Base-by-base conservation (phyloP, 2,797 vertebrate species). In the Amazona finschi region DNA sequence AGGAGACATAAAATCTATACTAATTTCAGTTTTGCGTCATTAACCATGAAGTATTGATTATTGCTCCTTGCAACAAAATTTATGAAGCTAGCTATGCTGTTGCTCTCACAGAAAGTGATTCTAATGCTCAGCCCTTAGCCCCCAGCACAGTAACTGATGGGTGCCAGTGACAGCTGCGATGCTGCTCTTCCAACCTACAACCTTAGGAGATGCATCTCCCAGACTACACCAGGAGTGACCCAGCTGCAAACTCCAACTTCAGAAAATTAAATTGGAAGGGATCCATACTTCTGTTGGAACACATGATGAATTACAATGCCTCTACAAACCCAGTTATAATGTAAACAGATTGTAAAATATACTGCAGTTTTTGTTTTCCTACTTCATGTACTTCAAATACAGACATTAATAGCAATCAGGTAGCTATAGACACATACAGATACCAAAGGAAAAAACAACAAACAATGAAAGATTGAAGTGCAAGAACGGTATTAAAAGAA, bases 1-100 rank as follows among this genome's bases (percentile, higher is more conserved):
- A 95, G 97, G 95, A 87, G 98, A 98, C 98, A 98, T 97, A 97
- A 99, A 99, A 99, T 99, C 98, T 97, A 99, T 99, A 98, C 97
- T 99, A 98, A 99, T 99, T 99, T 98, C 98, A 97, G 98, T 87
- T 98, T 98, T 98, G 98, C 97, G 39, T 98, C 98, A 98, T 98
- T 99, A 98, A 98, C 98, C 97, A 97, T 95, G 97, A 97, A 90
- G 91, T 97, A 99, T 98, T 97, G 98, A 99, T 98, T 97, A 93
- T 90, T 25, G 92, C 92, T 95, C 82, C 97, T 95, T 78, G 94
- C 88, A 52, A 31, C 49, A 70, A 65, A 77, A 98, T 98, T 98
- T 96, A 98, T 97, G 97, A 97, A 97, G 96, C 97, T 60, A 85
- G 93, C 95, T 81, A 27, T 75, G 93, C 92, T 95, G 92, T 94